These are phyloP conservation scores for Eristalinus aeneus DNA, from an alignment of 2,888 invertebrate species.

Conservation along the genomic window DNA sequence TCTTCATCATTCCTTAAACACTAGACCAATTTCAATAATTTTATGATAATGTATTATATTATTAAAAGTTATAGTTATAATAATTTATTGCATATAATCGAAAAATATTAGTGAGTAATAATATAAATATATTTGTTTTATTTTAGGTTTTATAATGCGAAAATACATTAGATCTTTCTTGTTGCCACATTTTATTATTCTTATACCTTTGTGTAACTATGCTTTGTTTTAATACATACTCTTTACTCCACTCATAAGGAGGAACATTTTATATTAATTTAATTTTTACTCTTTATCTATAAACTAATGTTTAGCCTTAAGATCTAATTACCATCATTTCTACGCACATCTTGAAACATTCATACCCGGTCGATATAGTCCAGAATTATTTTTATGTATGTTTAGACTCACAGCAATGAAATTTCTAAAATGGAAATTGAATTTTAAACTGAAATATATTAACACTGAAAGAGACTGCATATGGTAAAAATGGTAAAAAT, in stretches of 20 bases:
- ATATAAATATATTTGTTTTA: slow-evolving; percentile 67
- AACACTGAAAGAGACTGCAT: neutral
- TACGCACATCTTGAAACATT: slow-evolving; percentile 72
- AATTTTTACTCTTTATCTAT: slow-evolving; percentile 66
- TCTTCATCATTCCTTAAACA: slow-evolving; percentile 29
- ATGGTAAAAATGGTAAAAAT: too few species aligned
- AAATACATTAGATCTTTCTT: slow-evolving; percentile 63
- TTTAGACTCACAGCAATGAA: slow-evolving; percentile 80
- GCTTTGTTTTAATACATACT: slow-evolving; percentile 63
- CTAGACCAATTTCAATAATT: slow-evolving; percentile 56
- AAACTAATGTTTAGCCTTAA: slow-evolving; percentile 73
- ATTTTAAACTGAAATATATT: slow-evolving; percentile 38
- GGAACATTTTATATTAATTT: slow-evolving; percentile 65
- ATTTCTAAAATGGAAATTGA: slow-evolving; percentile 71
- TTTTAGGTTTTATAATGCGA: slow-evolving; percentile 56
- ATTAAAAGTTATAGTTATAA: slow-evolving; percentile 42
- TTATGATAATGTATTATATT: slow-evolving; percentile 56
- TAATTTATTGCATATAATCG: slow-evolving; percentile 70
- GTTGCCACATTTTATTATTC: slow-evolving; percentile 33
- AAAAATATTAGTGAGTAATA: slow-evolving; percentile 63
- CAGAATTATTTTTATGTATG: slow-evolving; percentile 57
- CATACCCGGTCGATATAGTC: slow-evolving; percentile 59
- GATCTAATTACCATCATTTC: slow-evolving; percentile 76
- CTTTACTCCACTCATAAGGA: slow-evolving; percentile 70
- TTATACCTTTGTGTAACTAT: slow-evolving; percentile 45